A percentile compares a stretch with the other conserved stretches of the same genome.
Evolutionary conservation across 2,113 vertebrate genomes (phyloP).

Genomic region (Nerophis ophidion): DNA sequence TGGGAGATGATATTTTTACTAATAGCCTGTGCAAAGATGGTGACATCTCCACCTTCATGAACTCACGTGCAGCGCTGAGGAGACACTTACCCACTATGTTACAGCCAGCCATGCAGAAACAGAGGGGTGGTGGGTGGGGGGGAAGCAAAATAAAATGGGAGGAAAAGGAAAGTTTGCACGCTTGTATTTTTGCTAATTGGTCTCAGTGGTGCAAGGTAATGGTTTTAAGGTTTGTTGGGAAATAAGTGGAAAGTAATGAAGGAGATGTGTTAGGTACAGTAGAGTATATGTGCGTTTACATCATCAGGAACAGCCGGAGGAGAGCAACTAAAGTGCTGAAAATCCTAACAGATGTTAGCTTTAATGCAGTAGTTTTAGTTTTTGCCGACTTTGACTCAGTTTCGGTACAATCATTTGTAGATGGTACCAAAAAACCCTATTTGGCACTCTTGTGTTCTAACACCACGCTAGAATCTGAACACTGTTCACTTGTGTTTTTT

Average conservation of each 20-base stretch:
- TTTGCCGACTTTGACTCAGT: too few relatives aligned
- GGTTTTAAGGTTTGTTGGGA: slow-evolving; percentile 51
- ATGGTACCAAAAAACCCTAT: too few relatives aligned
- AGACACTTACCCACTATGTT: slow-evolving; percentile 11
- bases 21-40: background rate
- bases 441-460: too few relatives aligned
- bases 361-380: too few relatives aligned
- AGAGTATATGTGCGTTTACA: too few relatives aligned
- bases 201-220: slow-evolving; percentile 52
- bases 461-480: too few relatives aligned
- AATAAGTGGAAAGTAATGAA: slow-evolving; percentile 35
- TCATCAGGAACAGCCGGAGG: too few relatives aligned
- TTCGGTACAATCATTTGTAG: too few relatives aligned
- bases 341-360: too few relatives aligned
- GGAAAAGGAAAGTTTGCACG: slow-evolving; percentile 38
- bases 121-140: slow-evolving; percentile 5
- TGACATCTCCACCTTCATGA: slow-evolving; percentile 19
- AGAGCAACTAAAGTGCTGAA: too few relatives aligned
- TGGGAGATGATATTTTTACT: slow-evolving; percentile 42
- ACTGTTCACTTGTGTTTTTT: too few relatives aligned
- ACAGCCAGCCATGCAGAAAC: background rate
- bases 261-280: background rate
- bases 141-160: slow-evolving; percentile 28
- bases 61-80: slow-evolving; percentile 13
- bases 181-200: slow-evolving; percentile 48